phyloP scores from a whole-genome alignment of 1,140 invertebrate genomes.

The Drosophila grimshawi region DNA sequence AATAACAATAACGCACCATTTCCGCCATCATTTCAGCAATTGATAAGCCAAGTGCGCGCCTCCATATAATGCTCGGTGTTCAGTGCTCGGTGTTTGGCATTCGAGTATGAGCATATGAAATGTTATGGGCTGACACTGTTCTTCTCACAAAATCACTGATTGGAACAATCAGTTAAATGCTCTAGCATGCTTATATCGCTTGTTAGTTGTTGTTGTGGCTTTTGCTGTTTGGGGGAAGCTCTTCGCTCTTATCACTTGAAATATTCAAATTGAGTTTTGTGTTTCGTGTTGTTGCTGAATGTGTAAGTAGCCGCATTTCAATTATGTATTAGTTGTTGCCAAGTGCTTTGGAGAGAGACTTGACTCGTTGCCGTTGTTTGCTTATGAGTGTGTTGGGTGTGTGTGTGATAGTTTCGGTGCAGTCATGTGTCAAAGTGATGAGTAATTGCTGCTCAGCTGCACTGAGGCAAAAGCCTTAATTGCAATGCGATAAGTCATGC shows the following conservation, averaged over 20 bases:
- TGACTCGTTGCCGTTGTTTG: background rate
- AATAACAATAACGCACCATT: conserved; percentile 71
- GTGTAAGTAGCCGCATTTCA: conserved; percentile 73
- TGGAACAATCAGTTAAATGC: conserved; percentile 78
- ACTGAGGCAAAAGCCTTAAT: conserved; percentile 50
- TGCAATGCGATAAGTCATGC: conserved; percentile 53
- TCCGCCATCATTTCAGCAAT: conserved; percentile 70
- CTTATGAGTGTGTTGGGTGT: background rate
- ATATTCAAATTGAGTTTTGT: conserved; percentile 73
- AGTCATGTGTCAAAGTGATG: conserved; percentile 53
- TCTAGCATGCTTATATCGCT: conserved; percentile 41
- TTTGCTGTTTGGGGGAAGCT: conserved; percentile 24
- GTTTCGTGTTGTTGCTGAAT: conserved; percentile 49
- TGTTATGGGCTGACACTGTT: conserved; percentile 64
- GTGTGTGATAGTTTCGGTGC: conserved; percentile 27
- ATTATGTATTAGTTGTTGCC: conserved; percentile 67
- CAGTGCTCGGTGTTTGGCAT: background rate
- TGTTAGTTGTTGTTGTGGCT: conserved; percentile 26
- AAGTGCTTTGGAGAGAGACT: conserved; percentile 50
- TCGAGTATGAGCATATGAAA: conserved; percentile 14
- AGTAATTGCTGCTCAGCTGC: conserved; percentile 54
- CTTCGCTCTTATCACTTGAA: conserved; percentile 64
- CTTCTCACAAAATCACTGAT: conserved; percentile 75
- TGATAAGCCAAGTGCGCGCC: conserved; percentile 57
- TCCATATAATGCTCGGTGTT: conserved; percentile 21